Conservation (phyloP, 2,888 invertebrate genomes). For the Scaptomyza tumidula region DNA sequence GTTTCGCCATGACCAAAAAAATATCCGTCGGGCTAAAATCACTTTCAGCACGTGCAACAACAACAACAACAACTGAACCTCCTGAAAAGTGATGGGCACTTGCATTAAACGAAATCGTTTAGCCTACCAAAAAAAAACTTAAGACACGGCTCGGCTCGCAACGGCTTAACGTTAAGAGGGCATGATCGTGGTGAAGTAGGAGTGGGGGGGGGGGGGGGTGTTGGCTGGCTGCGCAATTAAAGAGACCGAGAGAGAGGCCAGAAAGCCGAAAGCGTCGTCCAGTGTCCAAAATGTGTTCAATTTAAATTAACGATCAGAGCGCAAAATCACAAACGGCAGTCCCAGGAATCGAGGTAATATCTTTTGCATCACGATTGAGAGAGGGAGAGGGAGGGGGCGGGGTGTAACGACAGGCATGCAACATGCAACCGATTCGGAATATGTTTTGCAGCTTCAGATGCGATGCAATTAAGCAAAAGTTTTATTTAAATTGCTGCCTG, state of each 20-base stretch:
- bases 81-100: constrained; percentile 74
- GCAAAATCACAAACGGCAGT: constrained; percentile 66
- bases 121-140: constrained; percentile 34
- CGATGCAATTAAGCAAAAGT: constrained; percentile 78
- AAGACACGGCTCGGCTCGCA: constrained; percentile 1
- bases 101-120: constrained; percentile 78
- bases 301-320: constrained; percentile 76
- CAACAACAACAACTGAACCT: no score
- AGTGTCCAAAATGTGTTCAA: constrained; percentile 78
- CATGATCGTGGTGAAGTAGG: not conserved
- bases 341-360: constrained; percentile 18
- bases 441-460: constrained; percentile 51
- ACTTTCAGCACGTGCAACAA: constrained; percentile 74
- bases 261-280: no score
- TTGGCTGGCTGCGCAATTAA: constrained; percentile 64
- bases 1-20: constrained; percentile 70
- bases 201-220: constrained; percentile 18
- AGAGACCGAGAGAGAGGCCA: constrained; percentile 49
- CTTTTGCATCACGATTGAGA: constrained; percentile 49
- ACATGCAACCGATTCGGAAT: constrained; percentile 56
- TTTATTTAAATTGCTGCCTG: constrained; percentile 75
- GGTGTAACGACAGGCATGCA: constrained; percentile 45
- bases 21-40: constrained; percentile 68
- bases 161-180: constrained; percentile 25
- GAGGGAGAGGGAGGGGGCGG: constrained; percentile 22